A percentile compares a stretch with the other conserved stretches of the same genome.
These are phyloP conservation scores for Drosophila oshimai DNA, from an alignment of 1,140 invertebrate genomes.

Conservation along the genomic window DNA sequence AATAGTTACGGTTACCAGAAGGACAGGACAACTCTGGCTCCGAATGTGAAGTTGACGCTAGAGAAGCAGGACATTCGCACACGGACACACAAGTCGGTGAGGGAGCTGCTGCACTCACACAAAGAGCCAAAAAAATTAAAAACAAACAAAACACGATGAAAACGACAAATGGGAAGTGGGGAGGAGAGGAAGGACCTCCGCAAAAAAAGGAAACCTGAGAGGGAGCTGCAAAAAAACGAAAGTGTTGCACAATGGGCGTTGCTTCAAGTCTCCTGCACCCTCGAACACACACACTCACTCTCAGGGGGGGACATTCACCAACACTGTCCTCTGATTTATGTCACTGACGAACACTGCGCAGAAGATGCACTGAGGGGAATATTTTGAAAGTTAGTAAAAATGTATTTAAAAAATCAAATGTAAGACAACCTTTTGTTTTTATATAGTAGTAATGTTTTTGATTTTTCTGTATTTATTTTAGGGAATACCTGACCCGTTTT, in stretches of 20 bases:
- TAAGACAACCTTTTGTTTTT: too few species aligned
- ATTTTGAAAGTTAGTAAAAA: background rate
- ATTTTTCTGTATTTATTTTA: too few species aligned
- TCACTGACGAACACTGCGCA: slow-evolving; percentile 49
- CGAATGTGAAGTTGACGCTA: slow-evolving; percentile 74
- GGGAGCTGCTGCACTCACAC: slow-evolving; percentile 17
- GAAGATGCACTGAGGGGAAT: slow-evolving; percentile 34
- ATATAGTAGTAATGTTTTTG: too few species aligned
- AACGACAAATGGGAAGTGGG: slow-evolving; percentile 48
- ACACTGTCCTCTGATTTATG: slow-evolving; percentile 62
- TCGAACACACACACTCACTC: slow-evolving; percentile 14
- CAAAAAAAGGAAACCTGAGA: slow-evolving; percentile 4
- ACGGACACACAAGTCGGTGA: slow-evolving; percentile 32
- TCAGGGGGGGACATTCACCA: slow-evolving; percentile 25
- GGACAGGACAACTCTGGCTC: slow-evolving; percentile 64
- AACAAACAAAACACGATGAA: slow-evolving; percentile 69
- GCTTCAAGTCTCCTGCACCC: slow-evolving; percentile 57
- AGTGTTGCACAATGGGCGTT: slow-evolving; percentile 79
- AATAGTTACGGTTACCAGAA: slow-evolving; percentile 48
- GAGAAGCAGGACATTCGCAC: slow-evolving; percentile 34
- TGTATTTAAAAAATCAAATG: too few species aligned
- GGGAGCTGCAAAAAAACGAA: slow-evolving; percentile 61
- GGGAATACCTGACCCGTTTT: too few species aligned
- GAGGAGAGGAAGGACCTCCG: slow-evolving; percentile 10
- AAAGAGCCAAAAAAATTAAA: slow-evolving; percentile 64